Evolutionary conservation across 2,888 invertebrate genomes (phyloP), one percentile per base, ranked within the genome.

Genomic region (Cybosia mesomella): DNA sequence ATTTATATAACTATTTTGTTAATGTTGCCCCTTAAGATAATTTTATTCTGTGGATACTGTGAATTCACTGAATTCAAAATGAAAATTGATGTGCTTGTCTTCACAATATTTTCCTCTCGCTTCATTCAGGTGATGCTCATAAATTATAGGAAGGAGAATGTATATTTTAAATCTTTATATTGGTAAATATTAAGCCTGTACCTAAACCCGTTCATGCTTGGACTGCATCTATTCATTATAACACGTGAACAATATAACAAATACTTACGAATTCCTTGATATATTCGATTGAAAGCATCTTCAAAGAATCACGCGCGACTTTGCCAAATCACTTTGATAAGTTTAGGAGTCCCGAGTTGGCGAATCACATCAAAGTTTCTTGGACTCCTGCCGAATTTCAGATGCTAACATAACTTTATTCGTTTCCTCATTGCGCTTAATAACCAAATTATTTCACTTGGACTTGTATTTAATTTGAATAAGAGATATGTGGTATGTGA

Each of bases 301-400:
- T 85, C 84, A 88, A 89, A 87, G 88, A 90, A 88, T 88, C 83
- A 81, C 85, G 83, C 82, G 78, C 76, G 87, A 91, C 87, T 92
- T 91, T 90, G 89, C 92, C 92, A 93, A 93, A 93, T 93, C 93
- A 90, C 91, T 92, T 91, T 86, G 88, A 87, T 86, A 91, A 91
- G 87, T 92, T 90, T 85, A 86, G 84, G 84, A 75, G 83, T 83
- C 78, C 78, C 78, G 39, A 89, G 83, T 89, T 85, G 87, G 85
- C 83, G 82, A 89, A 89, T 89, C 88, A 87, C 85, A 85, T 83
- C 83, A 75, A 92, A 93, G 85, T 93, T 93, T 89, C 84, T 90
- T 93, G 93, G 92, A 91, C 82, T 85, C 80, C 73, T 87, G 92
- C 92, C 93, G 91, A 91, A 89, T 89, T 89, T 85, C 84, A 81